Evolutionary conservation across 2,888 invertebrate species (phyloP).

Genomic region (Galeopsomyia nigrocyanea): DNA sequence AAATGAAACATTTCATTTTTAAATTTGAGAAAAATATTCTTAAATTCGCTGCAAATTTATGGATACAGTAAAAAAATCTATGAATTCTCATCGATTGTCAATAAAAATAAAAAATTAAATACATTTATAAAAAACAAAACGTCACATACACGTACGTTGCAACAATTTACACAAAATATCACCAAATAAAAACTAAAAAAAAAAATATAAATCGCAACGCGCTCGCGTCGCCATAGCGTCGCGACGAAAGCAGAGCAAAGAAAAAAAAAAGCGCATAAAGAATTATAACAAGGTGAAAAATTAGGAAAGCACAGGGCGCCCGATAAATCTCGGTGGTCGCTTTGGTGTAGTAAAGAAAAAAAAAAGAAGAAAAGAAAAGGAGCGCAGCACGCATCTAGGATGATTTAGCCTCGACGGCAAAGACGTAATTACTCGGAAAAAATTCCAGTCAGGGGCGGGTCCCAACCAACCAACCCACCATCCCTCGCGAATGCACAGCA

Average conservation of each 20-base stretch:
- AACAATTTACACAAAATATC: too few species aligned
- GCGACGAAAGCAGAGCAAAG: neutral
- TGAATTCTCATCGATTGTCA: too few species aligned
- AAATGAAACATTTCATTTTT: too few species aligned
- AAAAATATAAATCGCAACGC: neutral
- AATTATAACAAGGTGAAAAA: constrained; percentile 20
- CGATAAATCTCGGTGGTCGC: constrained; percentile 52
- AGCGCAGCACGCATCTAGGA: constrained; percentile 51
- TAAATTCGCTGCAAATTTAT: too few species aligned
- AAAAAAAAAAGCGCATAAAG: neutral
- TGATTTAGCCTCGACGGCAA: constrained; percentile 58
- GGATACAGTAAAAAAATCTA: too few species aligned
- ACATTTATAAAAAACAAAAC: too few species aligned
- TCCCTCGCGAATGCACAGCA: constrained; percentile 21
- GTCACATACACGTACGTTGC: too few species aligned
- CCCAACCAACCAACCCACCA: too few species aligned
- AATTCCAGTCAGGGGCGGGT: constrained; percentile 60
- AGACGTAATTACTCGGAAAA: constrained; percentile 64
- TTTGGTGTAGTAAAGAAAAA: neutral
- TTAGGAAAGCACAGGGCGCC: constrained; percentile 45
- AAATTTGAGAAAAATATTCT: too few species aligned
- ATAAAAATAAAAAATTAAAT: too few species aligned
- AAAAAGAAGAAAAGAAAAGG: constrained; percentile 14
- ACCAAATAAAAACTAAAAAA: too few species aligned
- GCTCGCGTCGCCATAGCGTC: neutral